Conservation (phyloP, 2,113 vertebrate genomes). For the Tachuris rubrigastra region DNA sequence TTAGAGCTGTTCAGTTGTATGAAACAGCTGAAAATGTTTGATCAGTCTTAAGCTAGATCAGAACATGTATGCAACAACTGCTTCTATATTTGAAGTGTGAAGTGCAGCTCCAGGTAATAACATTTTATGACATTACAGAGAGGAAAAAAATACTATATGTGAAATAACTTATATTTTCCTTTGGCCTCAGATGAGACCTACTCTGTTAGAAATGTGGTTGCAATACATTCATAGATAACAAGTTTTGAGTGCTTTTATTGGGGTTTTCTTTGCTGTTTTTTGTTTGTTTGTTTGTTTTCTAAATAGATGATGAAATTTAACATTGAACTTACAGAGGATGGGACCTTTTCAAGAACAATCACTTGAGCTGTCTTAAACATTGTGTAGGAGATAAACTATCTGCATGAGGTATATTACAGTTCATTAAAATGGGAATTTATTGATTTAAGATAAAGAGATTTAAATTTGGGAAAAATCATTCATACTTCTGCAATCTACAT, state of each 20-base stretch:
- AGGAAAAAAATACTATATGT: not conserved
- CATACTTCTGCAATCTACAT: not conserved
- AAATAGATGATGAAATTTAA: not conserved
- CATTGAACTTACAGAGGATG: not conserved
- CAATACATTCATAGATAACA: not conserved
- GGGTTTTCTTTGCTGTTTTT: not conserved
- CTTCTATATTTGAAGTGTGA: not conserved
- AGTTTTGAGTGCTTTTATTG: not conserved
- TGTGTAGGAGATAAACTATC: not conserved
- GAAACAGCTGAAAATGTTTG: not conserved
- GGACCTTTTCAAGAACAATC: not conserved
- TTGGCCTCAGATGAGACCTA: not conserved
- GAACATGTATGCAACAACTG: not conserved
- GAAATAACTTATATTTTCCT: not conserved
- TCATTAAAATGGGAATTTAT: not conserved
- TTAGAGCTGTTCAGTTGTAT: not conserved
- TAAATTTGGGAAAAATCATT: not conserved
- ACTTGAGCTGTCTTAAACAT: not conserved
- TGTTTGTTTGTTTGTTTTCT: not conserved
- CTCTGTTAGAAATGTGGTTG: not conserved
- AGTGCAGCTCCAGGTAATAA: not conserved
- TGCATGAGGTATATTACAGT: not conserved
- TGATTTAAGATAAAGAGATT: not conserved
- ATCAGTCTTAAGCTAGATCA: not conserved
- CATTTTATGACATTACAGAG: not conserved